Evolutionary conservation across 2,888 invertebrate genomes (phyloP), one percentile per base, ranked within the genome.

Genomic region (Eupithecia subfuscata): DNA sequence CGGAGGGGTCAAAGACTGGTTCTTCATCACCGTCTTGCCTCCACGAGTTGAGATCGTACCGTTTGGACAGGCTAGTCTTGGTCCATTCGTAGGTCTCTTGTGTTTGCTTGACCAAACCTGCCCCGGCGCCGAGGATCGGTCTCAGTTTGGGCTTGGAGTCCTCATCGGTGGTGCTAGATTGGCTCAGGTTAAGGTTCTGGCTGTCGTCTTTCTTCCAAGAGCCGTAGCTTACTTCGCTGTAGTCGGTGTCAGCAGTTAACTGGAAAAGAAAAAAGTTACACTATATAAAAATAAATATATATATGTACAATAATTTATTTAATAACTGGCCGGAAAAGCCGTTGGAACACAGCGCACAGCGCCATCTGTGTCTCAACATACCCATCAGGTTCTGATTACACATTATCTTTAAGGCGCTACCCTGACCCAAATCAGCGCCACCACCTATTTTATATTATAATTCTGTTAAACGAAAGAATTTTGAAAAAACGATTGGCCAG

Each of bases 31-130:
- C 90, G 0, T 92, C 93, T 40, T 94, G 94, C 69, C 94, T 82
- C 94, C 94, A 95, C 0, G 94, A 92, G 79, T 94, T 95, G 16
- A 94, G 77, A 34, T 95, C 94, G 40, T 94, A 95, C 18, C 95
- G 82, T 73, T 94, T 94, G 0, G 86, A 86, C 0, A 94, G 75
- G 18, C 83, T 89, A 2, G 93, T 94, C 0, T 90, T 75, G 0
- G 90, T 89, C 93, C 94, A 94, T 0, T 94, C 94, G 43, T 90
- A 92, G 4, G 78, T 89, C 0, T 93, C 92, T 12, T 89, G 91
- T 0, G 89, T 84, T 60, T 91, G 34, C 91, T 56, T 84, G 0
- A 93, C 34, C 0, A 93, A 70, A 0, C 91, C 93, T 0, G 94
- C 94, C 0, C 94, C 95, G 0, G 94, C 95, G 0, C 95, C 95